A percentile compares a stretch with the other conserved stretches of the same genome.
Conservation (phyloP, 2,888 invertebrate species). For the Cataglyphis rosenhaueri region DNA sequence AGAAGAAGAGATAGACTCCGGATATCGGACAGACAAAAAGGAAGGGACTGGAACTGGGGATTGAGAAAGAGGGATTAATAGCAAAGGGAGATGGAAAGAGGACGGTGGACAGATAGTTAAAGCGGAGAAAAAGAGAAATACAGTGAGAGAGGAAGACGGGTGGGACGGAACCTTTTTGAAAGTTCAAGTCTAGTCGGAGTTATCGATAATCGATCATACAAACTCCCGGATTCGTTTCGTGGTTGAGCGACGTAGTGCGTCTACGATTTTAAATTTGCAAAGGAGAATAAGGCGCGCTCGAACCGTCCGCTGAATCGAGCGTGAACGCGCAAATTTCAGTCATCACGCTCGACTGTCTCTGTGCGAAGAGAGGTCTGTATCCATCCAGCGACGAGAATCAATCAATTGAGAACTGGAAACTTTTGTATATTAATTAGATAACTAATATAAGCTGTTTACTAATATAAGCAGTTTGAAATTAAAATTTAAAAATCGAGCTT, state of each 20-base stretch:
- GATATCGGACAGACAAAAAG: conserved; percentile 54
- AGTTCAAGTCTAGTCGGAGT: conserved; percentile 47
- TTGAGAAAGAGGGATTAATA: conserved; percentile 23
- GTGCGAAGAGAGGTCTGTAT: not conserved
- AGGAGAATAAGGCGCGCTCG: conserved; percentile 48
- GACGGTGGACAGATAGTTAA: conserved; percentile 39
- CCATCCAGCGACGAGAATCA: not conserved
- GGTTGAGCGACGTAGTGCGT: conserved; percentile 55
- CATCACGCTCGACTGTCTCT: conserved; percentile 20
- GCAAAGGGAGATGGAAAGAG: conserved; percentile 6
- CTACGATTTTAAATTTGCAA: conserved; percentile 58
- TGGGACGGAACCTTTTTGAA: conserved; percentile 51
- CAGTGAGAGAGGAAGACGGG: conserved; percentile 33
- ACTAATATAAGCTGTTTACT: not conserved
- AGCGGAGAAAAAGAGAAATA: conserved; percentile 31
- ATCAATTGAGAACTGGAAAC: not conserved
- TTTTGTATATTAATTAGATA: conserved; percentile 13
- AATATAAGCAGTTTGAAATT: not conserved
- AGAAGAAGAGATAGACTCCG: conserved; percentile 22
- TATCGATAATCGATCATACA: conserved; percentile 64
- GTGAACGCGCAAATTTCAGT: conserved; percentile 51
- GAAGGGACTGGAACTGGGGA: not conserved
- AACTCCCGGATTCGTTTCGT: conserved; percentile 60
- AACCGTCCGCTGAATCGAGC: conserved; percentile 31
- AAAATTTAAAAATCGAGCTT: not conserved